Base-by-base conservation (phyloP, 2,888 invertebrate genomes). In the Spicauda simplicius region DNA sequence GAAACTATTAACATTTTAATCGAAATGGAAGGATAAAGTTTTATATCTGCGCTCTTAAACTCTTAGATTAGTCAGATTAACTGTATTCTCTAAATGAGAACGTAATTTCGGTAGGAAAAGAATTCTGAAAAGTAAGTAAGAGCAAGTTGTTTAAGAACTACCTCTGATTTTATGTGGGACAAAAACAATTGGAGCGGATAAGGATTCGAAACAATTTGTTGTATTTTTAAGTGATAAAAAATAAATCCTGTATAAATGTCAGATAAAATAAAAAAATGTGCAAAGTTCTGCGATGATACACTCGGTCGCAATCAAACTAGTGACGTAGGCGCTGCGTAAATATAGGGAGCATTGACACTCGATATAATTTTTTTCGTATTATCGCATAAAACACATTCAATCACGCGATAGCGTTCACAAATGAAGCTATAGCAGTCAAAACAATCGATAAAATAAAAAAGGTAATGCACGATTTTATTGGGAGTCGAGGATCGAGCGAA, bases 361-460 rank as follows among this genome's bases (percentile, higher is more conserved):
- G 63, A 69, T 63, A 61, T 69, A 62, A 53, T 68, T 65, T 60
- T 81, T 86, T 86, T 82, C 80, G 78, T 78, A 82, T 84, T 84
- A 85, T 85, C 83, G 75, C 80, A 83, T 78, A 78, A 80, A 80
- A 81, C 77, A 76, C 76, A 78, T 76, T 72, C 75, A 69, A 77
- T 71, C 69, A 69, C 74, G 77, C 80, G 77, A 81, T 82, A 80
- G 77, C 76, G 75, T 76, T 78, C 71, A 67, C 71, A 78, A 83
- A 83, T 83, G 80, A 82, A 82, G 80, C 79, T 82, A 77, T 84
- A 83, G 72, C 79, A 82, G 85, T 85, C 86, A 86, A 83, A 88
- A 88, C 86, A 90, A 85, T 87, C 83, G 82, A 86, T 88, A 84
- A 84, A 85, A 82, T 81, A 81, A 85, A 69, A 72, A 68, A 68